phyloP scores from a whole-genome alignment of 2,888 invertebrate genomes.

The Koerneria pararmatus region DNA sequence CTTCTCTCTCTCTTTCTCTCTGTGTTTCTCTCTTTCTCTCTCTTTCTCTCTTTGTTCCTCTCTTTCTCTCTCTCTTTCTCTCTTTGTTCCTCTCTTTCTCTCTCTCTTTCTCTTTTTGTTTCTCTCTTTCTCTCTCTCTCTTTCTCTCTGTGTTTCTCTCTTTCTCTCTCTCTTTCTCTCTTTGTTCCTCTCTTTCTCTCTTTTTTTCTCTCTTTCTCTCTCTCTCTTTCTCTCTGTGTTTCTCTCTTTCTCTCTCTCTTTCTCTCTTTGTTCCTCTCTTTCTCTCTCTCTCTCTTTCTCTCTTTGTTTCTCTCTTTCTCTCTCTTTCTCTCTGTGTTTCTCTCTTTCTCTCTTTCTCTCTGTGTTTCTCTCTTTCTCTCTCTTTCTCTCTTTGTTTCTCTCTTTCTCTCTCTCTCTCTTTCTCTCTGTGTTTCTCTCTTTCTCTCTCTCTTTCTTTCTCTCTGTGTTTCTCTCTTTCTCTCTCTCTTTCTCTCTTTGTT shows the following conservation, averaged over 20 bases:
- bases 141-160: too few relatives aligned
- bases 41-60: slow-evolving; percentile 15
- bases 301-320: slow-evolving; percentile 13
- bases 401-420: neutral
- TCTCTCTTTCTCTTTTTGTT: too few relatives aligned
- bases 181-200: slow-evolving; percentile 16
- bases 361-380: neutral
- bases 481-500: neutral
- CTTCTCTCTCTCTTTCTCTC: slow-evolving; percentile 19
- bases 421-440: neutral
- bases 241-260: slow-evolving; percentile 11
- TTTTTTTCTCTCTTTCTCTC: slow-evolving; percentile 19
- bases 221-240: neutral
- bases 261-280: slow-evolving; percentile 18
- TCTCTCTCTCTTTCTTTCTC: neutral
- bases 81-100: slow-evolving; percentile 13
- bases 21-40: slow-evolving; percentile 10
- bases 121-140: too few relatives aligned
- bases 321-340: neutral
- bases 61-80: slow-evolving; percentile 6
- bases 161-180: too few relatives aligned
- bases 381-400: neutral
- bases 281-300: neutral
- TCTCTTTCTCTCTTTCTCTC: neutral
- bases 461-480: neutral